Conservation (phyloP, 1,140 invertebrate species). For the Drosophila teissieri region DNA sequence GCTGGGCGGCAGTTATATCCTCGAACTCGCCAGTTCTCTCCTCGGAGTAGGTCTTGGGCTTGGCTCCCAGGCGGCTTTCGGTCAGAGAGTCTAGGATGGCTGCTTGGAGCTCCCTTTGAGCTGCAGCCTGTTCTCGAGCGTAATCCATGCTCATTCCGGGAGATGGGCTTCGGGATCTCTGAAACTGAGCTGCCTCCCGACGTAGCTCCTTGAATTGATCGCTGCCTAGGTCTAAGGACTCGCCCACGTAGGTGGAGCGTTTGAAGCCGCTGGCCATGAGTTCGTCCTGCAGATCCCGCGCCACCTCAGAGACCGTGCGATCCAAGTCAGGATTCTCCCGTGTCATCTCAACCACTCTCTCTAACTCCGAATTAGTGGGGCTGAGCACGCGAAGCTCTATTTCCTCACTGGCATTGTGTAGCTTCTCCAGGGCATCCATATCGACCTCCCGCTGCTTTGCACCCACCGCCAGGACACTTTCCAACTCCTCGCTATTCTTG, state of each 20-base stretch:
- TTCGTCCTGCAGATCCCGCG: constrained; percentile 66
- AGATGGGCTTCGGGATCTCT: constrained; percentile 60
- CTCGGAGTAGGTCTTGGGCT: constrained; percentile 62
- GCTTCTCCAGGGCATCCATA: constrained; percentile 55
- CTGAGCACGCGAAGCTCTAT: constrained; percentile 60
- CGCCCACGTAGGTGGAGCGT: constrained; percentile 78
- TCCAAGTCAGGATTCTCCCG: constrained; percentile 51
- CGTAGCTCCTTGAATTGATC: constrained; percentile 54
- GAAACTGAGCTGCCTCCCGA: constrained; percentile 39
- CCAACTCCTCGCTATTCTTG: constrained; percentile 57
- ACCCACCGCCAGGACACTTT: constrained; percentile 38
- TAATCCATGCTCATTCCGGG: constrained; percentile 27
- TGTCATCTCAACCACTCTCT: constrained; percentile 22
- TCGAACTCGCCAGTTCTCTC: constrained; percentile 31
- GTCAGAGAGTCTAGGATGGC: constrained; percentile 62
- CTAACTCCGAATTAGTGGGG: constrained; percentile 42
- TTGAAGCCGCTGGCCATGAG: constrained; percentile 67
- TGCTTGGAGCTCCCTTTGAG: constrained; percentile 64
- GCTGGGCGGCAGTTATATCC: constrained; percentile 41
- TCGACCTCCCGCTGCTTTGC: constrained; percentile 50
- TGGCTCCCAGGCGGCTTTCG: constrained; percentile 66
- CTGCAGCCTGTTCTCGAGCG: constrained; percentile 37
- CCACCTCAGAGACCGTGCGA: constrained; percentile 67
- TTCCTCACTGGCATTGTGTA: constrained; percentile 66
- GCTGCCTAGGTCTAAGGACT: constrained; percentile 67